phyloP scores from a whole-genome alignment of 2,113 vertebrate species.

The Bambusicola thoracicus region DNA sequence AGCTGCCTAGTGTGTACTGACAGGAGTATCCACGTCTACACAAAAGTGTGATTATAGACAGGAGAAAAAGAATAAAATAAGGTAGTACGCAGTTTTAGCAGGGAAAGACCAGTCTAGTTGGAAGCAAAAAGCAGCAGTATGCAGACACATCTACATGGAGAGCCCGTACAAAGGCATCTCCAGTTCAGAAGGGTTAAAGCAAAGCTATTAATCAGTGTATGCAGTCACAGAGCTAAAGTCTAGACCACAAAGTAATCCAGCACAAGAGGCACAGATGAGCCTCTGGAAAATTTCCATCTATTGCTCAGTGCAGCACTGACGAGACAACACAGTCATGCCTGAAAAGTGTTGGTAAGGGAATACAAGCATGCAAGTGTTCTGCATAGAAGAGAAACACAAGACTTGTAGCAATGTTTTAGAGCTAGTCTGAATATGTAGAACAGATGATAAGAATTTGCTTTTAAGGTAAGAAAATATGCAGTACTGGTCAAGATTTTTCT shows the following conservation, averaged over 20 bases:
- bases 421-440: neutral
- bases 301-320: neutral
- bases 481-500: neutral
- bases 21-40: neutral
- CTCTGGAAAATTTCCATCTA: neutral
- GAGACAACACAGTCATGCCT: neutral
- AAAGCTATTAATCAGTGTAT: neutral
- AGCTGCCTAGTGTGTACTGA: neutral
- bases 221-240: accelerated
- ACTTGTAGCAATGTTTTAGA: neutral
- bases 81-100: neutral
- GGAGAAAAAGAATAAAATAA: neutral
- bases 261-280: neutral
- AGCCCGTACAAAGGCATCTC: neutral
- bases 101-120: neutral
- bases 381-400: neutral
- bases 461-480: neutral
- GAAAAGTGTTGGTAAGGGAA: neutral
- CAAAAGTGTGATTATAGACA: neutral
- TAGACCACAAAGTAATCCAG: neutral
- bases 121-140: neutral
- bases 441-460: neutral
- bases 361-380: neutral
- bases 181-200: neutral
- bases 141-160: neutral